Conservation (phyloP, 2,888 invertebrate species). For the Caenorhabditis sp. region DNA sequence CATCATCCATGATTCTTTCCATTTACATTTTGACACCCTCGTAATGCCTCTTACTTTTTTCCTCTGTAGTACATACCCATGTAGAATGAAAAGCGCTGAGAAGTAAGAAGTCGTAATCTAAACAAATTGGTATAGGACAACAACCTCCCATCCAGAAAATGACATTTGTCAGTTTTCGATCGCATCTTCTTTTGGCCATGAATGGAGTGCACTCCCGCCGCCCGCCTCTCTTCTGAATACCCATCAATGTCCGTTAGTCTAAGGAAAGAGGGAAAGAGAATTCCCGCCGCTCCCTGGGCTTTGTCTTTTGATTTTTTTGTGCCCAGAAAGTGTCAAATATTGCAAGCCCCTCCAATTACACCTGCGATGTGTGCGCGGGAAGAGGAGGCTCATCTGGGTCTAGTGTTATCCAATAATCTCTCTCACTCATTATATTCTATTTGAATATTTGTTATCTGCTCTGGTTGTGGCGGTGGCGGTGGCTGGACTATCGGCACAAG, state of each 20-base stretch:
- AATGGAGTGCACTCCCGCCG: background rate
- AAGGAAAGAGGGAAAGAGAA: background rate
- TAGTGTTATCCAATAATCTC: constrained; percentile 43
- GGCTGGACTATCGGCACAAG: constrained; percentile 11
- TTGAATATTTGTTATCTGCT: constrained; percentile 56
- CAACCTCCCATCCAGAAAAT: constrained; percentile 60
- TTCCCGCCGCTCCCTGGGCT: constrained; percentile 4
- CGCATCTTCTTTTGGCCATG: constrained; percentile 30
- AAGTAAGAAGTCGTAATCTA: constrained; percentile 42
- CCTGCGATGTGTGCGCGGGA: constrained; percentile 36
- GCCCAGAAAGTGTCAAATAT: constrained; percentile 50
- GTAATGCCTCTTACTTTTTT: too few species aligned
- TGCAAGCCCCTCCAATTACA: constrained; percentile 45
- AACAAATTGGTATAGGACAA: constrained; percentile 55
- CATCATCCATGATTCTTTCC: constrained; percentile 23
- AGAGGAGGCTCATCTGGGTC: constrained; percentile 31
- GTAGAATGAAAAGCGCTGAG: constrained; percentile 16
- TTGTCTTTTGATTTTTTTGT: constrained; percentile 18
- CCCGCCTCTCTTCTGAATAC: constrained; percentile 20
- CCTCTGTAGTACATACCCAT: background rate
- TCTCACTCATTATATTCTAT: constrained; percentile 28
- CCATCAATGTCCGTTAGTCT: constrained; percentile 42
- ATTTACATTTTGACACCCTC: constrained; percentile 27
- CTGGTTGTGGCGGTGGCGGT: constrained; percentile 19
- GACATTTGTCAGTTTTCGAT: constrained; percentile 58